Evolutionary conservation across 2,797 vertebrate genomes (phyloP).

Genomic region (Oryzias sinensis): DNA sequence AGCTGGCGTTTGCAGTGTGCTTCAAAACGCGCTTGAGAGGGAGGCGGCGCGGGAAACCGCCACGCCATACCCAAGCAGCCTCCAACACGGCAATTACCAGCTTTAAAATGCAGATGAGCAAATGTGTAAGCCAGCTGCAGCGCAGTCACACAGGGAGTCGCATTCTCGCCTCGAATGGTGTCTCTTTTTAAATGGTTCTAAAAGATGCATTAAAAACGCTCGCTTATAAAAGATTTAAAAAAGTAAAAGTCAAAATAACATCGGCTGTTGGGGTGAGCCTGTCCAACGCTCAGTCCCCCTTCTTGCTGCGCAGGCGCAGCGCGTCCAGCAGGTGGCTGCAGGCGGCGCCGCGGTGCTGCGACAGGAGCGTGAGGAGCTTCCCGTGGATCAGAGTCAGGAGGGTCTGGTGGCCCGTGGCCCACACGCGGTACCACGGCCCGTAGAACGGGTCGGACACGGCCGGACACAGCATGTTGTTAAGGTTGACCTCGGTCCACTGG

Average conservation of each 20-base stretch:
- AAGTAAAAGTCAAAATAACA: constrained; percentile 21
- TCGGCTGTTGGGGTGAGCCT: constrained; percentile 46
- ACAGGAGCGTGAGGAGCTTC: constrained; percentile 88
- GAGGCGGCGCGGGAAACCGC: constrained; percentile 52
- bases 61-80: constrained; percentile 1
- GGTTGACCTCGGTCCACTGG: constrained; percentile 95
- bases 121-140: constrained; percentile 49
- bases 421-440: constrained; percentile 95
- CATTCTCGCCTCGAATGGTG: constrained; percentile 40
- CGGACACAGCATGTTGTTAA: constrained; percentile 99
- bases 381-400: constrained; percentile 94
- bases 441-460: constrained; percentile 98
- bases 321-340: constrained; percentile 83
- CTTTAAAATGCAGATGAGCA: constrained; percentile 49
- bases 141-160: constrained; percentile 42
- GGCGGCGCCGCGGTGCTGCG: constrained; percentile 78
- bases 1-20: constrained; percentile 42
- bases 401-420: constrained; percentile 96
- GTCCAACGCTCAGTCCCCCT: constrained; percentile 82
- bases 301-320: constrained; percentile 87
- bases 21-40: constrained; percentile 34
- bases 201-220: constrained; percentile 54
- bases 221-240: constrained; percentile 5
- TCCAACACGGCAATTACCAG: constrained; percentile 15
- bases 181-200: constrained; percentile 40